These are phyloP conservation scores for Tinamus major DNA, from an alignment of 2,797 vertebrate species.

Conservation along the genomic window DNA sequence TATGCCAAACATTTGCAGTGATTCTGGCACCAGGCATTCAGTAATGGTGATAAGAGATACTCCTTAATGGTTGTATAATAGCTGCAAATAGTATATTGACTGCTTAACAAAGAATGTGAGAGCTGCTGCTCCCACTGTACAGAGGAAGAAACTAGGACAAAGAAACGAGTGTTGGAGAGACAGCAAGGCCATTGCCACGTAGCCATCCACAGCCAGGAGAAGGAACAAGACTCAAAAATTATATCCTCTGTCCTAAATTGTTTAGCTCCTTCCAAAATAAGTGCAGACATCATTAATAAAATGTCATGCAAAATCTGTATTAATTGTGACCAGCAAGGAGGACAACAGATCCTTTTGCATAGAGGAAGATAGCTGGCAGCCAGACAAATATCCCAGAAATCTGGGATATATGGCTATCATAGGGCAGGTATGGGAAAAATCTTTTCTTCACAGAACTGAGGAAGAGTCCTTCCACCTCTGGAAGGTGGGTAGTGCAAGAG, in stretches of 20 bases:
- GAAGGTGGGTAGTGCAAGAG: not conserved
- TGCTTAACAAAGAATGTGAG: not conserved
- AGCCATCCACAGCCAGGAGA: not conserved
- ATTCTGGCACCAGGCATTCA: not conserved
- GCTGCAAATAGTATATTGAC: not conserved
- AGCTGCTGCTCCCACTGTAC: not conserved
- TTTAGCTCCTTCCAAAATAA: not conserved
- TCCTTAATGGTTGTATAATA: not conserved
- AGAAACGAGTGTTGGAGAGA: no score
- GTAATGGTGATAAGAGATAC: not conserved
- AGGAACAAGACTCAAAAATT: not conserved
- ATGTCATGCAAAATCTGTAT: not conserved
- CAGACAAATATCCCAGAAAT: not conserved
- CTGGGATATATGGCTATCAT: not conserved
- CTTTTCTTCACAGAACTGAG: not conserved
- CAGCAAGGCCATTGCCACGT: not conserved
- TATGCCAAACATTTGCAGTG: not conserved
- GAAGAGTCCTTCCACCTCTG: not conserved
- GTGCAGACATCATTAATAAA: not conserved
- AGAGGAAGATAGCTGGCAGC: not conserved
- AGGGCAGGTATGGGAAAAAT: not conserved
- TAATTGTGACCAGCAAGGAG: not conserved
- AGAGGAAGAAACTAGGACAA: not conserved
- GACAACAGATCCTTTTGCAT: not conserved
- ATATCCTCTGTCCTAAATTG: not conserved